Evolutionary conservation across 2,113 vertebrate species (phyloP), one percentile per base, ranked within the genome.

Genomic region (Platysternon megacephalum): DNA sequence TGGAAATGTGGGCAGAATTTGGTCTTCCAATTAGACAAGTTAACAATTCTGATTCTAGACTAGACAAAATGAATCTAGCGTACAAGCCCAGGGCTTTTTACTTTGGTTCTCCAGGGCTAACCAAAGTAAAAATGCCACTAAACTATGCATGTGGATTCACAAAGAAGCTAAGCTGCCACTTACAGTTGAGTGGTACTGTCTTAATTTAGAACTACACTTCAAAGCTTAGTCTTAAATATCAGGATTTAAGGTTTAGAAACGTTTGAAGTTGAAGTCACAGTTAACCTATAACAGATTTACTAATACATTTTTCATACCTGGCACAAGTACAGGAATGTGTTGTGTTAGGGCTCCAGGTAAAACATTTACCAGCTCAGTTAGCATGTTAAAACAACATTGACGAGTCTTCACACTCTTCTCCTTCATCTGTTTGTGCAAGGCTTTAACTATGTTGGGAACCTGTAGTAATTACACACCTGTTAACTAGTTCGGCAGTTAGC

Each of bases 381-480:
- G 97, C 99, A 99, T 99, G 98, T 99, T 99, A 98, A 99, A 99
- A 96, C 99, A 99, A 97, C 99, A 99, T 98, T 99, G 99, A 79
- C 99, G 98, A 4, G 99, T 99, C 98, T 99, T 99, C 88, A 99
- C 99, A 78, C 99, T 99, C 94, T 99, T 99, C 98, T 99, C 99
- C 97, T 99, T 99, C 99, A 99, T 99, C 98, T 99, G 99, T 96
- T 99, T 99, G 98, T 99, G 99, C 88, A 99, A 98, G 28, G 99
- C 99, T 98, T 99, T 99, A 79, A 99, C 99, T 85, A 99, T 99
- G 98, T 99, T 99, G 84, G 99, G 99, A 84, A 99, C 99, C 99
- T 99, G 97, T 65, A 98, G 98, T 93, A 89, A 97, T 92, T 42
- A 97, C 16, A 97, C 2, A 96, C 46, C 82, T 80, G 79, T 98